Evolutionary conservation across 2,113 vertebrate species (phyloP).

Genomic region (Rhinolophus ferrumequinum): DNA sequence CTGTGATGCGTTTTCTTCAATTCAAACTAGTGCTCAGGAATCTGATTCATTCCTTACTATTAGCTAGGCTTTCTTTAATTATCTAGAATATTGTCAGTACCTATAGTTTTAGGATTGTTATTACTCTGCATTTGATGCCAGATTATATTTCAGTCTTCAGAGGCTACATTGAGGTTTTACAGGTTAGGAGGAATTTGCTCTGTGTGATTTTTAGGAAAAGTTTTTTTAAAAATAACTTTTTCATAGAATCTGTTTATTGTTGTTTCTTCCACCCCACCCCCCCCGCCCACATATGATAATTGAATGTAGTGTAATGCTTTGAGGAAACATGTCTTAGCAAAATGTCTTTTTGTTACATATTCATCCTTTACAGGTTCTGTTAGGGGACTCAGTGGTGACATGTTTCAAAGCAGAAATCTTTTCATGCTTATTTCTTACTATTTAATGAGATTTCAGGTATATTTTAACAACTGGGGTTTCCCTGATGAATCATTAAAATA

Average conservation of each 20-base stretch:
- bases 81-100: background rate
- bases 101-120: conserved; percentile 29
- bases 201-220: background rate
- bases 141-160: conserved; percentile 33
- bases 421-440: conserved; percentile 74
- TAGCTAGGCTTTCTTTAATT: conserved; percentile 23
- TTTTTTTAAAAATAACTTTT: background rate
- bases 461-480: conserved; percentile 85
- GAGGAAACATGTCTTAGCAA: conserved; percentile 13
- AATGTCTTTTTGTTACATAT: conserved; percentile 34
- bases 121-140: background rate
- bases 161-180: background rate
- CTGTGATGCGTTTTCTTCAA: background rate
- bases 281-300: background rate
- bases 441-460: conserved; percentile 79
- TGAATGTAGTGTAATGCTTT: conserved; percentile 5
- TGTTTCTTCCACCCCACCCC: background rate
- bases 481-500: conserved; percentile 82
- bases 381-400: conserved; percentile 49
- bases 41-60: conserved; percentile 20
- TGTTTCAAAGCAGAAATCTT: conserved; percentile 75
- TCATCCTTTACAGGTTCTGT: conserved; percentile 17
- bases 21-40: conserved; percentile 4
- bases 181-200: conserved; percentile 23
- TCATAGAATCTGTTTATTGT: background rate